phyloP scores from a whole-genome alignment of 2,888 invertebrate genomes.

The Caenorhabditis afra region DNA sequence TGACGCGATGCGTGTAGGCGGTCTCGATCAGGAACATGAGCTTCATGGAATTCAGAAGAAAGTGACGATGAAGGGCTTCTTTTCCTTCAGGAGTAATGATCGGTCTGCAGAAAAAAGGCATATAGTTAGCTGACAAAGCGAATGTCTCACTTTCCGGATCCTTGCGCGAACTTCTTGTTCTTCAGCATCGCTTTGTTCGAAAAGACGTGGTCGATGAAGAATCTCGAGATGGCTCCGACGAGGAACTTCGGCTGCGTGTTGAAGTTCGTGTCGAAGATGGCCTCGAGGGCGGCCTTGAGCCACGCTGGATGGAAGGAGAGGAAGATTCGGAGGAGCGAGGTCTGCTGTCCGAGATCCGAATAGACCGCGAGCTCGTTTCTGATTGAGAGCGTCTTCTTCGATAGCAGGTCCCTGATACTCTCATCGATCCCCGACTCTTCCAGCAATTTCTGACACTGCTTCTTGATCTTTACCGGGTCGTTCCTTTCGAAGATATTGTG shows the following conservation, averaged over 20 bases:
- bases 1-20: conserved; percentile 33
- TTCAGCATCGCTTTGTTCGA: conserved; percentile 55
- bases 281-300: conserved; percentile 64
- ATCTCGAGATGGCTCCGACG: conserved; percentile 43
- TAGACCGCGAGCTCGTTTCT: conserved; percentile 31
- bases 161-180: conserved; percentile 66
- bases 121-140: neutral
- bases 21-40: conserved; percentile 59
- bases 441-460: conserved; percentile 26
- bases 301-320: conserved; percentile 67
- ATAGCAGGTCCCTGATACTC: conserved; percentile 22
- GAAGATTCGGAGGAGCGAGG: conserved; percentile 60
- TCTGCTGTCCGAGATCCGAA: conserved; percentile 52
- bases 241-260: conserved; percentile 13
- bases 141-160: conserved; percentile 64
- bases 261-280: conserved; percentile 57
- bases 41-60: conserved; percentile 44
- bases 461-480: conserved; percentile 17
- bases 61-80: conserved; percentile 64
- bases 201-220: conserved; percentile 62
- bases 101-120: conserved; percentile 32
- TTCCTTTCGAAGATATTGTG: conserved; percentile 35
- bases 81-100: conserved; percentile 58
- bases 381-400: conserved; percentile 24
- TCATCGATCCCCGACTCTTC: conserved; percentile 38